Evolutionary conservation across 2,797 vertebrate genomes (phyloP), one percentile per base, ranked within the genome.

Genomic region (Distichodus sexfasciatus): DNA sequence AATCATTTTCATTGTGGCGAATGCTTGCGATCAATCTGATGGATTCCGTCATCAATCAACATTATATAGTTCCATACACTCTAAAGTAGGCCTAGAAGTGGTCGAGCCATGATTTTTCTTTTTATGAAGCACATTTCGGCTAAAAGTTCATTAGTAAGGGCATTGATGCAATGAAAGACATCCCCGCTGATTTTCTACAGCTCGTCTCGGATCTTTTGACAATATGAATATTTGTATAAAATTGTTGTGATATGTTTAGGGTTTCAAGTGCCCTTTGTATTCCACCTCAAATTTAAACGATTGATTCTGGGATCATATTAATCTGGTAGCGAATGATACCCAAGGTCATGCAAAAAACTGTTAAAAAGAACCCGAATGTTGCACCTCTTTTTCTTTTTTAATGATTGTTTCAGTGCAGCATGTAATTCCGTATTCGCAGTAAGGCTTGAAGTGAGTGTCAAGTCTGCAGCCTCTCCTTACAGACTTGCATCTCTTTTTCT

Each of bases 1-100:
- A 84, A 84, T 88, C 86, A 84, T 84, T 86, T 90, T 88, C 87
- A 86, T 87, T 88, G 85, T 81, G 81, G 84, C 75, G 86, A 90
- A 88, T 86, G 87, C 83, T 84, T 82, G 83, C 76, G 70, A 89
- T 90, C 87, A 83, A 85, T 84, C 79, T 88, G 87, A 89, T 77
- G 76, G 83, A 89, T 78, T 85, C 84, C 83, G 85, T 86, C 86
- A 88, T 90, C 85, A 85, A 82, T 84, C 83, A 81, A 75, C 11
- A 31, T 83, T 81, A 79, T 74, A 1, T 57, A 66, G 73, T 59
- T 61, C 33, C 38, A 76, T 43, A 51, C 75, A 72, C 80, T 1
- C 57, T 55, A 14, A 77, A 76, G 69, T 68, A 75, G 21, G 64
- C 74, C 77, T 66, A 54, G 44, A 81, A 82, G 85, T 78, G 69